These are phyloP conservation scores for Melikaiella ostensackeni DNA, from an alignment of 2,888 invertebrate genomes.

Conservation along the genomic window DNA sequence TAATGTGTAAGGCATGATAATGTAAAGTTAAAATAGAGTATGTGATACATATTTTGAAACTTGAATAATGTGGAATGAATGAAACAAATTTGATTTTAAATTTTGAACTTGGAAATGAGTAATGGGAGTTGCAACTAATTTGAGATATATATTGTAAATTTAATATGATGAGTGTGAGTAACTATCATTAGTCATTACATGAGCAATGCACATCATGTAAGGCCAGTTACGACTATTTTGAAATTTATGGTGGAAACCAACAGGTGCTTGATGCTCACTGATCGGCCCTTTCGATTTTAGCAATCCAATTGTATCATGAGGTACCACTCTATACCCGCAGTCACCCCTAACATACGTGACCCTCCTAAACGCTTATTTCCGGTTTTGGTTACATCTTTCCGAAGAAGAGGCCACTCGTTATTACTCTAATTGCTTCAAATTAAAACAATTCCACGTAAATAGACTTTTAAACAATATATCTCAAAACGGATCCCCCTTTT, in stretches of 20 bases:
- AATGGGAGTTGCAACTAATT: constrained; percentile 10
- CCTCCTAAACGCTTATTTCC: constrained; percentile 69
- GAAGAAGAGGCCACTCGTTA: constrained; percentile 51
- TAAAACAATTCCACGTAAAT: background rate
- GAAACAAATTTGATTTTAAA: too few relatives aligned
- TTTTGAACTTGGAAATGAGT: too few relatives aligned
- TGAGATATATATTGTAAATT: background rate
- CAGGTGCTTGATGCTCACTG: constrained; percentile 54
- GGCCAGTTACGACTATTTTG: constrained; percentile 28
- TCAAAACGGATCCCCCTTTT: too few relatives aligned
- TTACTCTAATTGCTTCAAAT: constrained; percentile 43
- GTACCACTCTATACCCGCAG: constrained; percentile 58
- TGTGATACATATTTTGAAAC: too few relatives aligned
- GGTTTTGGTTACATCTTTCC: constrained; percentile 58
- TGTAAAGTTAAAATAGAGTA: too few relatives aligned
- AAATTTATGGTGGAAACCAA: constrained; percentile 64
- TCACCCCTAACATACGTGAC: constrained; percentile 66
- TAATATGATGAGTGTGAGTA: constrained; percentile 13
- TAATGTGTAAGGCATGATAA: too few relatives aligned
- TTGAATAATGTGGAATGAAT: too few relatives aligned
- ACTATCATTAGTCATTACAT: constrained; percentile 15
- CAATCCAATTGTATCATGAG: constrained; percentile 51
- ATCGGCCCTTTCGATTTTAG: constrained; percentile 60
- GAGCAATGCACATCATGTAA: constrained; percentile 17
- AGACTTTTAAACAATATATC: background rate